These are phyloP conservation scores for Physella acuta DNA, from an alignment of 1,140 invertebrate genomes.

Conservation along the genomic window DNA sequence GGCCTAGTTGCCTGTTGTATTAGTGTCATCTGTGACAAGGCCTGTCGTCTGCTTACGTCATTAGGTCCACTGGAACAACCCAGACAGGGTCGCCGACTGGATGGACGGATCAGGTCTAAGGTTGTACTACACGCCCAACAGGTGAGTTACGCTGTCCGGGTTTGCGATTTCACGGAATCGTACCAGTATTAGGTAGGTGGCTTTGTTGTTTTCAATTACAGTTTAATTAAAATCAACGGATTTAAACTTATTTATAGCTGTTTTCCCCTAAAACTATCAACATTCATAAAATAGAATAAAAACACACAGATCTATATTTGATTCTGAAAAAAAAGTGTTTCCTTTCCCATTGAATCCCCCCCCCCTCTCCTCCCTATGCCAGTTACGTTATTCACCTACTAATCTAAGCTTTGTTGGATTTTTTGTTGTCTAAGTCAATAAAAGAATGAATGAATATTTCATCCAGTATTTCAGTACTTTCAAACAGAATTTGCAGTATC, in stretches of 20 bases:
- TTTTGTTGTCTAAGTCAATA: neutral
- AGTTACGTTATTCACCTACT: too few species aligned
- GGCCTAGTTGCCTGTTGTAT: too few species aligned
- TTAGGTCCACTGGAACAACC: constrained; percentile 4
- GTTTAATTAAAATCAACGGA: too few species aligned
- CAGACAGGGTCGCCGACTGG: neutral
- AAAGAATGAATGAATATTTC: neutral
- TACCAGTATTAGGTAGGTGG: neutral
- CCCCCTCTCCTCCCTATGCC: too few species aligned
- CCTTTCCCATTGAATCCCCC: too few species aligned
- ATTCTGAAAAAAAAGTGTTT: too few species aligned
- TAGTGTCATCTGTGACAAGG: too few species aligned
- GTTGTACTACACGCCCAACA: neutral
- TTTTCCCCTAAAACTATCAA: too few species aligned
- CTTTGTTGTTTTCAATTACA: neutral
- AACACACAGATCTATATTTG: neutral
- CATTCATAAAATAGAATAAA: neutral
- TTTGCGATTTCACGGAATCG: neutral
- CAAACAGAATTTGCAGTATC: neutral
- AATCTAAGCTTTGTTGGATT: neutral
- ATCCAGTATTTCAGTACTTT: neutral
- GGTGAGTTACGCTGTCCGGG: neutral
- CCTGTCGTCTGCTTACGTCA: neutral
- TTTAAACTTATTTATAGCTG: too few species aligned
- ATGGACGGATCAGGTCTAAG: neutral